Conservation (phyloP, 2,888 invertebrate species). For the Sepiola atlantica region DNA sequence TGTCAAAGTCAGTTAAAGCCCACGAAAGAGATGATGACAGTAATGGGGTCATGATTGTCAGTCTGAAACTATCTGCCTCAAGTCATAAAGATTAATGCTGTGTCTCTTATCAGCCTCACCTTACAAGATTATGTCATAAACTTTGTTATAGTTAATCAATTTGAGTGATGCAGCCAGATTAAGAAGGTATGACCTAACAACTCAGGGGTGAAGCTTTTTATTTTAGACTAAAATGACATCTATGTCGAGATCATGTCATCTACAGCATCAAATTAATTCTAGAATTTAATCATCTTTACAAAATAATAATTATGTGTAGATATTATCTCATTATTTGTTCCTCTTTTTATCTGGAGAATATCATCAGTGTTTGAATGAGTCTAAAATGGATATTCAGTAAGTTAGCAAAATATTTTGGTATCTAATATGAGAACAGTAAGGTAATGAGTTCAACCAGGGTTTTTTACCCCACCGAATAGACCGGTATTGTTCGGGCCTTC, state of each 20-base stretch:
- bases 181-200: background rate
- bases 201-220: background rate
- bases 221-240: background rate
- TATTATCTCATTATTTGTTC: background rate
- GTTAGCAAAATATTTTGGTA: background rate
- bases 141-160: background rate
- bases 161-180: constrained; percentile 5
- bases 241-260: background rate
- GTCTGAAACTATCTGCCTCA: background rate
- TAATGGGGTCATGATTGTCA: background rate
- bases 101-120: constrained; percentile 18
- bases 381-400: background rate
- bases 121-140: background rate
- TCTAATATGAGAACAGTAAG: too few species aligned
- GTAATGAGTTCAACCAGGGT: too few species aligned
- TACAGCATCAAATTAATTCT: background rate
- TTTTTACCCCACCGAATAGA: too few species aligned
- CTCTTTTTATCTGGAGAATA: background rate
- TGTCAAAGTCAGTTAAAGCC: background rate
- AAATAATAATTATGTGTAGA: background rate
- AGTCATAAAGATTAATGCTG: background rate
- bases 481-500: too few species aligned
- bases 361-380: background rate
- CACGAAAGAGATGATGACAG: background rate
- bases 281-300: background rate